Percentiles rank a stretch among this genome's conserved stretches.
phyloP scores from a whole-genome alignment of 2,113 vertebrate genomes.

The Ceratotherium simum region DNA sequence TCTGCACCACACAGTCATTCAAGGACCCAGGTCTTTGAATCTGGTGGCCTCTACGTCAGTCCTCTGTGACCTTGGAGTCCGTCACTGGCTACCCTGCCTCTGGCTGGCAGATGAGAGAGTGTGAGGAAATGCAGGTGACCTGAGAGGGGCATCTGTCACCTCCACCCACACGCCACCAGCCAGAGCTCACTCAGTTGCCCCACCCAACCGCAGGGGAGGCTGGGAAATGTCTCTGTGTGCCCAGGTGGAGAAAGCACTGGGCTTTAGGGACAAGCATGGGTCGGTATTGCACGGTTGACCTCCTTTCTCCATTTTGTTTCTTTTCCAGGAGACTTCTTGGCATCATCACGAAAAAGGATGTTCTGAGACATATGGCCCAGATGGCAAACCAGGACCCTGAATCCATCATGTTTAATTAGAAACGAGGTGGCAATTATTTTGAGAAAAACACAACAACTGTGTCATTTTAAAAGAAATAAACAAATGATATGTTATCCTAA shows the following conservation, averaged over 20 bases:
- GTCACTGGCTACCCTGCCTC: not conserved
- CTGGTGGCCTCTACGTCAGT: not conserved
- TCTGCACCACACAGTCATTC: not conserved
- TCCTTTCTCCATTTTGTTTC: slow-evolving; percentile 79
- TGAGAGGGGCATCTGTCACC: not conserved
- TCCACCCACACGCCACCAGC: not conserved
- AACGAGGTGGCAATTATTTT: slow-evolving; percentile 68
- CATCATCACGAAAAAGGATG: slow-evolving; percentile 98
- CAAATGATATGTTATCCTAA: slow-evolving; percentile 57
- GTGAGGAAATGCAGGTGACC: not conserved
- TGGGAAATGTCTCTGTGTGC: not conserved
- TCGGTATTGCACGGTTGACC: slow-evolving; percentile 54
- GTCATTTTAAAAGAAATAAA: slow-evolving; percentile 80
- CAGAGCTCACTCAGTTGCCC: not conserved
- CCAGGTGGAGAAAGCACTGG: not conserved
- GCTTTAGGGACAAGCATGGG: not conserved
- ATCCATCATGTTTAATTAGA: slow-evolving; percentile 98
- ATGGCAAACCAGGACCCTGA: slow-evolving; percentile 99
- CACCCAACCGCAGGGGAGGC: not conserved
- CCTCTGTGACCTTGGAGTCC: not conserved
- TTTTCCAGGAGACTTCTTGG: slow-evolving; percentile 89
- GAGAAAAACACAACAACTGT: slow-evolving; percentile 78
- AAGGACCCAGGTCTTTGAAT: not conserved
- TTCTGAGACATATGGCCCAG: slow-evolving; percentile 98
- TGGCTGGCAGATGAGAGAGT: not conserved